Evolutionary conservation across 2,888 invertebrate genomes (phyloP), one percentile per base, ranked within the genome.

Genomic region (Leucophora obtusa): DNA sequence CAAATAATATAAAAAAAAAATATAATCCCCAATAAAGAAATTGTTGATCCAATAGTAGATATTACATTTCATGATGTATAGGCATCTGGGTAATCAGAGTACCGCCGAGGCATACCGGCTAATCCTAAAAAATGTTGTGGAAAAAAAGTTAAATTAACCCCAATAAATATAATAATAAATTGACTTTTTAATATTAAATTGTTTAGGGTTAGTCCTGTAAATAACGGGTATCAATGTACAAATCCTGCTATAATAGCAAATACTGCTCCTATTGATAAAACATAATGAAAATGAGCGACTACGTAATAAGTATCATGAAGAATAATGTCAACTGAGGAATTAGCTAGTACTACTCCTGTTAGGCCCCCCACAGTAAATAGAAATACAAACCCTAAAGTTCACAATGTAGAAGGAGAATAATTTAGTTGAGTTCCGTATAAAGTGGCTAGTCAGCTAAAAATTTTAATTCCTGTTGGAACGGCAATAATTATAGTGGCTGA

Each of bases 401-500:
- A 95, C 86, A 94, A 82, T 86, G 93, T 91, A 35, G 93, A 89
- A 0, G 94, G 92, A 0, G 91, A 92, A 85, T 92, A 92, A 66
- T 91, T 91, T 86, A 94, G 87, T 91, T 92, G 92, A 28, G 92
- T 91, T 83, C 94, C 94, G 86, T 93, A 92, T 21, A 95, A 83
- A 14, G 94, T 94, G 0, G 94, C 93, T 90, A 95, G 85, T 93
- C 95, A 95, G 35, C 94, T 94, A 91, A 95, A 95, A 91, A 96
- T 92, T 93, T 96, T 96, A 92, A 96, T 94, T 84, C 95, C 96
- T 17, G 96, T 96, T 0, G 96, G 95, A 0, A 96, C 93, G 0
- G 95, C 95, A 95, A 96, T 96, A 92, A 96, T 94, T 93, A 95
- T 95, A 17, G 95, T 96, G 0, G 95, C 95, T 58, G 95, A 94